Base-by-base conservation (phyloP, 2,797 vertebrate species). In the Sebastes matsubarae region DNA sequence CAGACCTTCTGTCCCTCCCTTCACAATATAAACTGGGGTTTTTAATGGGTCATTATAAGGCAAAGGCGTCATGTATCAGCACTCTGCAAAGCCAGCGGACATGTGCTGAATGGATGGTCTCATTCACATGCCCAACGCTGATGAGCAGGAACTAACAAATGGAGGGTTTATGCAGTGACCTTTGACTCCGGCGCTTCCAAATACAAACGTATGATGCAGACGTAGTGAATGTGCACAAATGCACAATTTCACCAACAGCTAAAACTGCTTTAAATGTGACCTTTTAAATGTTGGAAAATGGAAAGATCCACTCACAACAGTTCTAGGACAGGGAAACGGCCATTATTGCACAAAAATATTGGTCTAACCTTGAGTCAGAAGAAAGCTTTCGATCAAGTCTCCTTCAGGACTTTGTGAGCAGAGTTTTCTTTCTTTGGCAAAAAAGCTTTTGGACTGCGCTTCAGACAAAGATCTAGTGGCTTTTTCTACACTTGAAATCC, bases 161-260 rank as follows among this genome's bases (percentile, higher is more conserved):
- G 91, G 87, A 63, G 54, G 60, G 76, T 92, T 94, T 90, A 94
- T 92, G 75, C 91, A 63, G 73, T 61, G 83, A 86, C 89, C 84
- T 93, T 80, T 93, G 82, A 87, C 84, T 80, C 52, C 3, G 22
- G 27, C 4, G 12, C 14, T 72, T 16, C 50, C 58, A 68, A 78
- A 74, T 52, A 54, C 32, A 80, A 76, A 73, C n/a, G 38, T 25
- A 64, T 12, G 22, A 69, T 38, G 30, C 57, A 60, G 50, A 77
- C 2, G 22, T 18, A 59, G 34, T 24, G 16, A 66, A 64, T 54
- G 25, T 52, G 70, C 60, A 71, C 25, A 61, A 20, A 79, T 38
- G 24, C 22, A n/a, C 60, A n/a, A 4, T 70, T 75, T 65, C 18
- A 29, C 22, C 24, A 52, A 60, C 4, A 57, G 30, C 67, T 64